Conservation (phyloP, 2,888 invertebrate genomes). For the Xiphydria camelus region DNA sequence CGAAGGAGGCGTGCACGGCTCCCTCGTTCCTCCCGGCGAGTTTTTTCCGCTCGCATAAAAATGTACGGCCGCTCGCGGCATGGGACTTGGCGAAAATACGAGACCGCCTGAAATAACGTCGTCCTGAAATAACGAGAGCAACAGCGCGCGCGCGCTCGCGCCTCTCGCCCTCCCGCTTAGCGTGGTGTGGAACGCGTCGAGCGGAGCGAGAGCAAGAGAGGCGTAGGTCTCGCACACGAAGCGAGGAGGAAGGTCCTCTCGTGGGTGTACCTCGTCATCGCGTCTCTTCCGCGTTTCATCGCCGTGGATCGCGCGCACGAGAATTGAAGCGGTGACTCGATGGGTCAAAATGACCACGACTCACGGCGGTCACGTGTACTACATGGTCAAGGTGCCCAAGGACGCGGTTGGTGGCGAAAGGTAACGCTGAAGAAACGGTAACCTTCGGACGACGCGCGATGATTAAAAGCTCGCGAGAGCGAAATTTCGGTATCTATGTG, state of each 20-base stretch:
- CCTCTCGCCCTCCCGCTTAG: not conserved
- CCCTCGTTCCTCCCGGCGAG: too few species aligned
- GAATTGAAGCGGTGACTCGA: too few species aligned
- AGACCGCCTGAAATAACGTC: too few species aligned
- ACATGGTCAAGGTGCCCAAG: conserved; percentile 69
- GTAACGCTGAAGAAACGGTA: conserved; percentile 33
- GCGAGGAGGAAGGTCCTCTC: not conserved
- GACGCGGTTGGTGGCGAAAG: conserved; percentile 57
- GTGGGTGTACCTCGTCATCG: too few species aligned
- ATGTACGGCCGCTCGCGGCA: conserved; percentile 2
- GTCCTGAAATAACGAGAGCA: conserved; percentile 22
- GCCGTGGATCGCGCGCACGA: too few species aligned
- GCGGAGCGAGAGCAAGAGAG: not conserved
- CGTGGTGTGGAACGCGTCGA: not conserved
- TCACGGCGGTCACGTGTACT: conserved; percentile 72
- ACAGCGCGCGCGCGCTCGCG: not conserved
- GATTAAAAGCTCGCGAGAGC: too few species aligned
- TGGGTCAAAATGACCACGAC: conserved; percentile 58
- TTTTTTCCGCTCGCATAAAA: too few species aligned
- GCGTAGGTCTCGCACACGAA: too few species aligned
- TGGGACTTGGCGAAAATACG: conserved; percentile 18
- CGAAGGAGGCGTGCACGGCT: too few species aligned
- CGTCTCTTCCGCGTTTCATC: too few species aligned
- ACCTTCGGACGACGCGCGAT: too few species aligned
- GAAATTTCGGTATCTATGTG: too few species aligned